Base-by-base conservation (phyloP, 1,140 invertebrate genomes). In the Conopomorpha cramerella region DNA sequence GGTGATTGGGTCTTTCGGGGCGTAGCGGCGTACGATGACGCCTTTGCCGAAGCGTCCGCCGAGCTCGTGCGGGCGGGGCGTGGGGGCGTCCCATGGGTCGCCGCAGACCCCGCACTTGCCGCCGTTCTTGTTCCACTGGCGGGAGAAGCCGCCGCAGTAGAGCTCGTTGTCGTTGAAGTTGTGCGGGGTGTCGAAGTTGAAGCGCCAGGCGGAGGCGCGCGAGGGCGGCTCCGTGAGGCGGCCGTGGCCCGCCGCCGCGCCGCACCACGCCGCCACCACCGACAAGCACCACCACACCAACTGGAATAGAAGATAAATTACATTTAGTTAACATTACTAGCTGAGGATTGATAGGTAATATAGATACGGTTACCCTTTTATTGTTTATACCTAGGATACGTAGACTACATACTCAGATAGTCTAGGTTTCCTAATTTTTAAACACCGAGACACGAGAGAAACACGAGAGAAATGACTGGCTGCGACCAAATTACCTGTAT, bases 151-250 rank as follows among this genome's bases (percentile, higher is more conserved):
- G 2, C 93, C 93, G 61, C 93, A 96, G 65, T 89, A 94, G 1
- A 90, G 80, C 59, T 95, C 90, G 58, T 94, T 89, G 58, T 96
- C 93, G 55, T 95, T 93, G 73, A 94, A 95, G 59, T 93, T 89
- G 28, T 81, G 78, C 2, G 86, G 84, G 2, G 89, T 90, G 38
- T 84, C 73, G 63, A 88, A 91, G 16, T 88, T 88, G 51, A 82
- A 85, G 23, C 90, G 80, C 90, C 90, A 93, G 66, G 90, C 89
- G 0, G 89, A 88, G 3, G 90, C 88, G 39, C 92, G 78, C 11
- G 89, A 90, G 0, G 92, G 91, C 0, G 92, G 92, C 45, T 94
- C 91, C 8, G 92, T 86, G 13, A 95, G 79, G 47, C 91, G 79
- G 23, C 91, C 92, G 67, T 95, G 92, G 4, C 79, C 81, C 19